Evolutionary conservation across 2,113 vertebrate genomes (phyloP).

Genomic region (Riparia riparia): DNA sequence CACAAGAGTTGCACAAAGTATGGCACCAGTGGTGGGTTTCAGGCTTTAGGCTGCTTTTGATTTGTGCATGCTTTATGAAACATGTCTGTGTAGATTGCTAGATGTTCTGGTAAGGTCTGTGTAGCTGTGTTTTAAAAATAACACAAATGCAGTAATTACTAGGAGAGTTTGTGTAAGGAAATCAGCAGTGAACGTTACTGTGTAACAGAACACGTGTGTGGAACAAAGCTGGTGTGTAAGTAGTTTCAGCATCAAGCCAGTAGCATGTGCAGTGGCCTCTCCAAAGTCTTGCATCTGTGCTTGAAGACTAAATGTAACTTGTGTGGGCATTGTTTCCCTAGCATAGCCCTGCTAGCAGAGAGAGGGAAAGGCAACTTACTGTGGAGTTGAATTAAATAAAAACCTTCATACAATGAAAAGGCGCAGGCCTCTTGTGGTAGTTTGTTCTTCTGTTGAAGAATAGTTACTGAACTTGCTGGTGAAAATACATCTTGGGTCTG

Average conservation of each 20-base stretch:
- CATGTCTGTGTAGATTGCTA: not conserved
- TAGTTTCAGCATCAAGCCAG: not conserved
- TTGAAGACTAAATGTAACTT: not conserved
- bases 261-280: not conserved
- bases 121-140: not conserved
- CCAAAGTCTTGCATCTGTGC: not conserved
- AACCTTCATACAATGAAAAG: not conserved
- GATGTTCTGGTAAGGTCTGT: not conserved
- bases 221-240: not conserved
- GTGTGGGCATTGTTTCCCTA: not conserved
- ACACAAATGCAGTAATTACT: not conserved
- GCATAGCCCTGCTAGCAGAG: not conserved
- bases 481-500: not conserved
- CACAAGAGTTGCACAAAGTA: not conserved
- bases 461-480: not conserved
- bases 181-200: not conserved
- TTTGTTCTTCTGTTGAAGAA: not conserved
- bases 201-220: not conserved
- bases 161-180: not conserved
- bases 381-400: not conserved
- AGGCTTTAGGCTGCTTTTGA: not conserved
- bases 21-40: not conserved
- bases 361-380: not conserved
- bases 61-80: not conserved
- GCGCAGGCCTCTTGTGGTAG: not conserved